A percentile compares a stretch with the other conserved stretches of the same genome.
phyloP scores from a whole-genome alignment of 2,113 vertebrate genomes.

The Callaeas wilsoni region DNA sequence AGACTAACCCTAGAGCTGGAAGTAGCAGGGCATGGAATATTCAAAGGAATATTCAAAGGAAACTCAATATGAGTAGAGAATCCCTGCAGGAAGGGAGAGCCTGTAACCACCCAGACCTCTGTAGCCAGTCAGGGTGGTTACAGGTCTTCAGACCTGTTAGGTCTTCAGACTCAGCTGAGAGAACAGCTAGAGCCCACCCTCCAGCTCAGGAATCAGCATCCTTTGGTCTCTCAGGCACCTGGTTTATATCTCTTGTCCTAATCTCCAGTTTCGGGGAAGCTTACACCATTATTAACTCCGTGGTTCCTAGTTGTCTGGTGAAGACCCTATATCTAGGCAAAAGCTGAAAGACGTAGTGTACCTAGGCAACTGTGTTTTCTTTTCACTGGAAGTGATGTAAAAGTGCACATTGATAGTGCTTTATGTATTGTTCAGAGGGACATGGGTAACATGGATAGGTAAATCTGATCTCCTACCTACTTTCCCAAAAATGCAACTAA shows the following conservation, averaged over 20 bases:
- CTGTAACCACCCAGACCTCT: not conserved
- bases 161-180: not conserved
- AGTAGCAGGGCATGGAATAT: not conserved
- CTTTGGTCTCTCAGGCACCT: not conserved
- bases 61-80: not conserved
- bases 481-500: not conserved
- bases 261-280: not conserved
- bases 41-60: not conserved
- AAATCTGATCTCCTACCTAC: not conserved
- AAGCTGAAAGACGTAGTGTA: not conserved
- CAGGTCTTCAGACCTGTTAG: no score
- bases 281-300: not conserved
- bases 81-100: not conserved
- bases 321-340: not conserved
- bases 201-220: not conserved
- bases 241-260: not conserved
- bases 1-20: not conserved
- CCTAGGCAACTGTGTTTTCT: not conserved
- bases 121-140: no score
- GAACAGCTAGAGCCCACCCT: not conserved
- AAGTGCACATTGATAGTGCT: not conserved
- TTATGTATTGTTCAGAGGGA: not conserved
- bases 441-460: not conserved
- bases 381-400: not conserved
- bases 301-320: not conserved